phyloP scores from a whole-genome alignment of 2,888 invertebrate species.

The Eilema depressum region DNA sequence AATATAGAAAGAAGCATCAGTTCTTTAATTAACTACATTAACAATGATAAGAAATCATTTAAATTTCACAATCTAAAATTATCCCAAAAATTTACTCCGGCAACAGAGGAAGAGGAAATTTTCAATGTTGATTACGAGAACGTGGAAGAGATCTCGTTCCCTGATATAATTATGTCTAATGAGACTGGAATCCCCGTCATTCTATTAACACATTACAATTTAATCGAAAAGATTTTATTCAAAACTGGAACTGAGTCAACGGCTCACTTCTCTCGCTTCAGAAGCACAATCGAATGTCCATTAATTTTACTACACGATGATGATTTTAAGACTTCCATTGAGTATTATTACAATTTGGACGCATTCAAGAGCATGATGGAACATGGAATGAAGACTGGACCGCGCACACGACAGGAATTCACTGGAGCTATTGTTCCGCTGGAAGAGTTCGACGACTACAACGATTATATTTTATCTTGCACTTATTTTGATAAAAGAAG shows the following conservation, averaged over 20 bases:
- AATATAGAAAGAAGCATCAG: slow-evolving; percentile 59
- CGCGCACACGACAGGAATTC: slow-evolving; percentile 58
- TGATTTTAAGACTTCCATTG: slow-evolving; percentile 59
- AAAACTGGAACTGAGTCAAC: slow-evolving; percentile 35
- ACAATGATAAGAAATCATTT: slow-evolving; percentile 59
- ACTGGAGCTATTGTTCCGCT: slow-evolving; percentile 61
- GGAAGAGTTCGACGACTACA: slow-evolving; percentile 63
- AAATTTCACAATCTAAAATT: slow-evolving; percentile 59
- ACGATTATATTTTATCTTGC: slow-evolving; percentile 63
- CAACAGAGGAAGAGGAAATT: slow-evolving; percentile 51
- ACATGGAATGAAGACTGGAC: slow-evolving; percentile 52
- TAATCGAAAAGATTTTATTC: slow-evolving; percentile 61
- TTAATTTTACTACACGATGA: slow-evolving; percentile 57
- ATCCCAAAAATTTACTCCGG: slow-evolving; percentile 41
- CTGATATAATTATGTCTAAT: slow-evolving; percentile 62
- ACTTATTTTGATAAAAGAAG: slow-evolving; percentile 64
- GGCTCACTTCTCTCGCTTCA: slow-evolving; percentile 62
- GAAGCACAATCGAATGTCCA: slow-evolving; percentile 59
- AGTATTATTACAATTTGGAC: slow-evolving; percentile 64
- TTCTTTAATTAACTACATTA: slow-evolving; percentile 63
- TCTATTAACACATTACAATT: slow-evolving; percentile 52
- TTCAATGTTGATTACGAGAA: slow-evolving; percentile 52
- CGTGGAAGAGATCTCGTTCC: slow-evolving; percentile 62
- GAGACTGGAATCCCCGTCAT: slow-evolving; percentile 65
- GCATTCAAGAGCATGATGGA: slow-evolving; percentile 61